These are phyloP conservation scores for Odobenus rosmarus DNA, from an alignment of 2,113 vertebrate species.

Conservation along the genomic window DNA sequence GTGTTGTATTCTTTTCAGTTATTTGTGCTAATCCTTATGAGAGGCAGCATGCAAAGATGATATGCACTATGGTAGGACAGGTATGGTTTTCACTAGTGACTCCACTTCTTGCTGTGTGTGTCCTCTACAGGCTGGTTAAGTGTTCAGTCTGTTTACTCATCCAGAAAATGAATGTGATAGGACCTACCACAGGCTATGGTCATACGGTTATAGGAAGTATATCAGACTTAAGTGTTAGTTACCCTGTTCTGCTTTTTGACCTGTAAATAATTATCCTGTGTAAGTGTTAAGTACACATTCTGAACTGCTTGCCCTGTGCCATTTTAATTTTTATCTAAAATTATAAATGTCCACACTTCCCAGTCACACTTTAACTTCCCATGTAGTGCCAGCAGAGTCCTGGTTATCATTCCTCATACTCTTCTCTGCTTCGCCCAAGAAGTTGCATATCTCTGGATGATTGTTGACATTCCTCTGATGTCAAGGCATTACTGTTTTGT, in stretches of 20 bases:
- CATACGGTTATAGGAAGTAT: background rate
- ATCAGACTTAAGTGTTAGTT: background rate
- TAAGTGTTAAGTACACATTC: background rate
- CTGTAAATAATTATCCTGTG: background rate
- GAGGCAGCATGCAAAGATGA: background rate
- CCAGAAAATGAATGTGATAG: background rate
- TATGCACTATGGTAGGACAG: background rate
- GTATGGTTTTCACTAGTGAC: background rate
- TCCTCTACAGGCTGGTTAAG: background rate
- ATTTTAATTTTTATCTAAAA: background rate
- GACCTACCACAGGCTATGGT: background rate
- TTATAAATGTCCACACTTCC: background rate
- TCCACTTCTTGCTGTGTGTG: background rate
- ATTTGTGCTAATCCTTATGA: background rate
- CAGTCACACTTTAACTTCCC: background rate
- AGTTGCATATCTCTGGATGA: background rate
- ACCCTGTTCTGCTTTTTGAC: background rate
- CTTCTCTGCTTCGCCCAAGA: background rate
- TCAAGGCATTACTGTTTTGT: background rate
- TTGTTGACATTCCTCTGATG: background rate
- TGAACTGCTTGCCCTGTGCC: background rate
- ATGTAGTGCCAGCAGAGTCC: too few species aligned
- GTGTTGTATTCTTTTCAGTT: background rate
- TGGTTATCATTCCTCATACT: too few species aligned
- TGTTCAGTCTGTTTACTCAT: background rate